These are phyloP conservation scores for Tipula confusa DNA, from an alignment of 2,888 invertebrate genomes.

Conservation along the genomic window DNA sequence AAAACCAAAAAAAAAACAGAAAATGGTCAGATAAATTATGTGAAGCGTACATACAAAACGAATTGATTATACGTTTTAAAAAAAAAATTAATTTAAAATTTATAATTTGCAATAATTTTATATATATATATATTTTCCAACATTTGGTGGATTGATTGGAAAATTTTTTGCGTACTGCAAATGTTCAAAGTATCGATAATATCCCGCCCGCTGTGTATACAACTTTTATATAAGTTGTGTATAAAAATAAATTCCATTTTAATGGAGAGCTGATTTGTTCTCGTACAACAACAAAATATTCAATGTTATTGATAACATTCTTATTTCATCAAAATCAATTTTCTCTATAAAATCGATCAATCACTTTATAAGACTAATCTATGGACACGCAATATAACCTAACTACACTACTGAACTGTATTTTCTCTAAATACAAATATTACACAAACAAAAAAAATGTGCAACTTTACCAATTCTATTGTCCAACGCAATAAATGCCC, in stretches of 20 bases:
- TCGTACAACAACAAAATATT: neutral
- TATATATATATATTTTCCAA: neutral
- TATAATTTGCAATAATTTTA: neutral
- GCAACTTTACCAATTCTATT: neutral
- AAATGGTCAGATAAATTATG: neutral
- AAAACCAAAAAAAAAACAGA: neutral
- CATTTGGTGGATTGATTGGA: conserved; percentile 12
- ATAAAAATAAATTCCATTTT: neutral
- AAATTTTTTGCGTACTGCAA: conserved; percentile 5
- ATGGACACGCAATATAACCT: neutral
- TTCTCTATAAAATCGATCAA: conserved; percentile 1
- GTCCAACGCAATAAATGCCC: conserved; percentile 7
- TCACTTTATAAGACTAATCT: neutral
- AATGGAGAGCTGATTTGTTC: neutral
- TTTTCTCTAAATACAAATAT: neutral
- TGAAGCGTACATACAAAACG: neutral
- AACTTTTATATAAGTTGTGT: neutral
- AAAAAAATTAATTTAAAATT: no score
- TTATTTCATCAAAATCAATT: conserved; percentile 20
- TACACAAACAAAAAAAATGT: neutral
- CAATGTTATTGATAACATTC: neutral
- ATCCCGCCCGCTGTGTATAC: neutral
- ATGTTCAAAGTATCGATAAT: neutral
- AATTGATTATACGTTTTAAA: neutral
- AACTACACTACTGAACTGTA: neutral